phyloP scores from a whole-genome alignment of 2,888 invertebrate species.

The Platycheirus rosarum region DNA sequence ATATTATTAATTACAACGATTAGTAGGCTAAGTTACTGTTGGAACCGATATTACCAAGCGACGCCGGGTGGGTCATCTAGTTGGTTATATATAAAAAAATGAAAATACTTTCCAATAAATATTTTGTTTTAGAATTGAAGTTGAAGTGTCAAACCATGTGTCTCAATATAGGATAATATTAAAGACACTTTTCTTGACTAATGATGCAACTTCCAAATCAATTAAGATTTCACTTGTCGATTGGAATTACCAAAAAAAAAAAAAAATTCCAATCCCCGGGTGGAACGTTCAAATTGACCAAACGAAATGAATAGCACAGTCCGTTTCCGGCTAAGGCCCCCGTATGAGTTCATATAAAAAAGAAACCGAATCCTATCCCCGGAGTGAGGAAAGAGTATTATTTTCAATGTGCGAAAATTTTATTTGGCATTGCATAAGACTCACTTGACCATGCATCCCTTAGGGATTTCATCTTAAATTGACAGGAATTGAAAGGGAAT shows the following conservation, averaged over 20 bases:
- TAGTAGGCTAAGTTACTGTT: too few relatives aligned
- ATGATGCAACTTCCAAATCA: constrained; percentile 67
- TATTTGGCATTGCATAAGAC: constrained; percentile 71
- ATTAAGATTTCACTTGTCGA: constrained; percentile 67
- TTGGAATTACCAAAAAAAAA: constrained; percentile 9
- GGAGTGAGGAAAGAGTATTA: constrained; percentile 56
- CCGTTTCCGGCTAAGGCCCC: constrained; percentile 46
- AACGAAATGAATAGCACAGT: constrained; percentile 26
- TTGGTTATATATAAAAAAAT: too few relatives aligned
- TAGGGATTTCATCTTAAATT: constrained; percentile 69
- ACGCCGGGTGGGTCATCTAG: too few relatives aligned
- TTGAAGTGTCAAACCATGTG: too few relatives aligned
- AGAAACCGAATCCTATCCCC: constrained; percentile 55
- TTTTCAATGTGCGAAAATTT: constrained; percentile 74
- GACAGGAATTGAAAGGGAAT: constrained; percentile 73
- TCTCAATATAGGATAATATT: constrained; percentile 4
- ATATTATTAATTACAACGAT: too few relatives aligned
- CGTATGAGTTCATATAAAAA: constrained; percentile 41
- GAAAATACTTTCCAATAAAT: too few relatives aligned
- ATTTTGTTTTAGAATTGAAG: too few relatives aligned
- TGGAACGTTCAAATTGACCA: constrained; percentile 23
- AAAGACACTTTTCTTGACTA: constrained; percentile 35
- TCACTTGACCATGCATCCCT: constrained; percentile 74
- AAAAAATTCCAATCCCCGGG: background rate
- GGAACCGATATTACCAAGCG: too few relatives aligned